phyloP scores from a whole-genome alignment of 1,140 invertebrate species.

The Zophobas atratus region DNA sequence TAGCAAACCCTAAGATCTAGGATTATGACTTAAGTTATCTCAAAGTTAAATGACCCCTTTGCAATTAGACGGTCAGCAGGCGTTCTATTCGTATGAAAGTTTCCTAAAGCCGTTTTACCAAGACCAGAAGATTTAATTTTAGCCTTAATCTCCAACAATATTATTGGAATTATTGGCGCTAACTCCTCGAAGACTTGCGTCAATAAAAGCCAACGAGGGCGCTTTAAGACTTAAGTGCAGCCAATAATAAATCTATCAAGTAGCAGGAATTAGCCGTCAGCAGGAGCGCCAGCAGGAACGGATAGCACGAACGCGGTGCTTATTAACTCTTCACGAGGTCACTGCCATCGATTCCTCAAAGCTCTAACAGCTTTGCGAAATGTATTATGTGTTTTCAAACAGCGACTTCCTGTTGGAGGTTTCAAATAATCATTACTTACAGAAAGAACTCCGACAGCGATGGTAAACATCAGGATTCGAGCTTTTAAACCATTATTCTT shows the following conservation, averaged over 20 bases:
- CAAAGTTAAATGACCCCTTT: slow-evolving; percentile 33
- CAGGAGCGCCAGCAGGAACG: slow-evolving; percentile 33
- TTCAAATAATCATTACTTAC: slow-evolving; percentile 8
- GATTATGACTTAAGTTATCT: slow-evolving; percentile 22
- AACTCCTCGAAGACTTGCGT: slow-evolving; percentile 5
- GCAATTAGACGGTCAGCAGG: slow-evolving; percentile 15
- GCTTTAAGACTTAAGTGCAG: slow-evolving; percentile 37
- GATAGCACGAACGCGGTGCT: slow-evolving; percentile 30
- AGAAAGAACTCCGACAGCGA: not conserved
- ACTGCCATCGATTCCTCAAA: slow-evolving; percentile 39
- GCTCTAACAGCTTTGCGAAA: slow-evolving; percentile 39
- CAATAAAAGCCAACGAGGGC: slow-evolving; percentile 35
- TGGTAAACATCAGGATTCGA: slow-evolving; percentile 17
- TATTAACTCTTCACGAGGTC: slow-evolving; percentile 35
- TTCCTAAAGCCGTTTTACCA: not conserved
- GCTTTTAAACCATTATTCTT: slow-evolving; percentile 33
- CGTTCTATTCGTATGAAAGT: not conserved
- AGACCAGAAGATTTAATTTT: slow-evolving; percentile 15
- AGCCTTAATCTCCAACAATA: slow-evolving; percentile 12
- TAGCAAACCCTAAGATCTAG: slow-evolving; percentile 25
- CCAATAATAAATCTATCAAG: slow-evolving; percentile 43
- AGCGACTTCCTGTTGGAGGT: slow-evolving; percentile 32
- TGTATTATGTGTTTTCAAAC: slow-evolving; percentile 33
- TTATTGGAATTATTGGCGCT: slow-evolving; percentile 23
- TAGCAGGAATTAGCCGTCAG: slow-evolving; percentile 39